A percentile compares a stretch with the other conserved stretches of the same genome.
phyloP scores from a whole-genome alignment of 2,888 invertebrate species.

The Plagiodera versicolora region DNA sequence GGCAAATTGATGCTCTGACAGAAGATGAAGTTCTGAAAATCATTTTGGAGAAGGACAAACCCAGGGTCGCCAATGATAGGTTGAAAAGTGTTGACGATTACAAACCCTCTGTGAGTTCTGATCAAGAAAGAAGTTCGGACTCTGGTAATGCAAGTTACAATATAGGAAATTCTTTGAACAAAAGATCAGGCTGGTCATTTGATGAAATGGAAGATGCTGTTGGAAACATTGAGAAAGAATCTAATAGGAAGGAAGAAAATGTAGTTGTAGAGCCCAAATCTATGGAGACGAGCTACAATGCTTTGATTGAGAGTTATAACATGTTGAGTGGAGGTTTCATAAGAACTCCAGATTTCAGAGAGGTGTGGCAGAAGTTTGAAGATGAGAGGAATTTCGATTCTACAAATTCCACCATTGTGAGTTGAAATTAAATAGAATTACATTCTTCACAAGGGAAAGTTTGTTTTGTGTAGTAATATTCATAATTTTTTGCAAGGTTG shows the following conservation, averaged over 20 bases:
- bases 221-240: conserved; percentile 16
- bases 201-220: conserved; percentile 39
- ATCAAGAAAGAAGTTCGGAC: conserved; percentile 29
- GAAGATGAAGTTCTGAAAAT: conserved; percentile 75
- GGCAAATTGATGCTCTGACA: conserved; percentile 60
- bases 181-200: conserved; percentile 68
- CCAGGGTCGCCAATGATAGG: conserved; percentile 22
- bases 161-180: conserved; percentile 68
- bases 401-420: neutral
- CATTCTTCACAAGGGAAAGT: too few relatives aligned
- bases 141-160: conserved; percentile 36
- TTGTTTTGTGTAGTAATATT: neutral
- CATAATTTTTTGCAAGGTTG: conserved; percentile 14
- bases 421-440: neutral
- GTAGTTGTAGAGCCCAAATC: conserved; percentile 39
- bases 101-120: conserved; percentile 32
- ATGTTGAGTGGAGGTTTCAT: conserved; percentile 54
- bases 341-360: conserved; percentile 62
- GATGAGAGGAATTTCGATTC: conserved; percentile 27
- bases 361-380: conserved; percentile 60
- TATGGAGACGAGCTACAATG: conserved; percentile 61
- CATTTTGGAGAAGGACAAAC: conserved; percentile 61
- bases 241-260: conserved; percentile 3
- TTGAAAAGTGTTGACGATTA: conserved; percentile 25
- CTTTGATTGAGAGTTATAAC: conserved; percentile 63